Evolutionary conservation across 1,140 invertebrate genomes (phyloP), one percentile per base, ranked within the genome.

Genomic region (Caenorhabditis briggsae): DNA sequence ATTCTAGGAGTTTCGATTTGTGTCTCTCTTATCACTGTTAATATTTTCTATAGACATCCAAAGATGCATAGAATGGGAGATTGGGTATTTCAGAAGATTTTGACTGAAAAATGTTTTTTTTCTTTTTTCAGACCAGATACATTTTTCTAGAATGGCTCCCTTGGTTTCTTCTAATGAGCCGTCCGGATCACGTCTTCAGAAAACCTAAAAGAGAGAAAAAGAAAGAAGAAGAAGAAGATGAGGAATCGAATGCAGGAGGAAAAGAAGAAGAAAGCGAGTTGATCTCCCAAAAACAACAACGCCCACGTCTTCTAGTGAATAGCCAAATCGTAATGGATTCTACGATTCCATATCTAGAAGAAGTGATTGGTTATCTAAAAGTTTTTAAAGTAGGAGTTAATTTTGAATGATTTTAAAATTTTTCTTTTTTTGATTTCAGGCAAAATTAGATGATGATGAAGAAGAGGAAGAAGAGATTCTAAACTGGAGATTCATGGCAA

Each of bases 81-180:
- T 20, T 65, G 87, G 86, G 87, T 88, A 88, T 46, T 33, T 33
- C 33, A 33, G 33, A n/a, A n/a, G n/a, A n/a, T n/a, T n/a, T n/a
- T n/a, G n/a, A n/a, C n/a, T n/a, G n/a, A n/a, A n/a, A n/a, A 43
- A 53, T 8, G 12, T 48, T 25, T 25, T 18, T 11, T 48, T 7
- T 18, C 7, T 6, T 18, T 20, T 82, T 74, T 89, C 93, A 93
- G 86, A 95, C 97, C 89, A 96, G 95, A 93, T 95, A 96, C 91
- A 94, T 97, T 92, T 97, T 98, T 94, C 94, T 98, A 90, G 96
- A 96, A 93, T 98, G 97, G 97, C 94, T 98, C 93, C 97, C 97
- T 90, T 97, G 96, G 95, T 94, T 98, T 90, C 94, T 99, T 91
- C 95, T 96, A 89, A 98, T 99, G 96, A 95, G 95, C 91, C 95